Conservation (phyloP, 2,797 vertebrate species). For the Phoebastria nigripes region DNA sequence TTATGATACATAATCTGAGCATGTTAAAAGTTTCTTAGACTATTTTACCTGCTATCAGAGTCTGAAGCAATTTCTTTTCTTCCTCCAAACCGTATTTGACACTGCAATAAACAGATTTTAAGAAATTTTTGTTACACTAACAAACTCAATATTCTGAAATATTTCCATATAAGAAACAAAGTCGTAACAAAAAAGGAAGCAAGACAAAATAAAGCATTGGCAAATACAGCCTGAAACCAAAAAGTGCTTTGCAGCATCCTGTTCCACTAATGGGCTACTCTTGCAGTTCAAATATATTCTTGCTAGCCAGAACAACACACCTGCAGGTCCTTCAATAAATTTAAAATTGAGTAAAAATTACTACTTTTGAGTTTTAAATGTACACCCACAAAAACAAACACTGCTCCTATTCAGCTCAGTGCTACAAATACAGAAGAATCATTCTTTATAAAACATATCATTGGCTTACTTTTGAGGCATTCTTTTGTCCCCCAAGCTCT, state of each 20-base stretch:
- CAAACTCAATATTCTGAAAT: not conserved
- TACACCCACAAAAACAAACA: not conserved
- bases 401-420: not conserved
- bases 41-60: slow-evolving; percentile 92
- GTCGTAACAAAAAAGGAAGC: not conserved
- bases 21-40: not conserved
- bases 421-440: not conserved
- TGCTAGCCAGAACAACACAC: not conserved
- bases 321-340: not conserved
- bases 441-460: not conserved
- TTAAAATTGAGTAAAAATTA: not conserved
- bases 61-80: slow-evolving; percentile 98
- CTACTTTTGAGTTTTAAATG: not conserved
- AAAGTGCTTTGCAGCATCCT: not conserved
- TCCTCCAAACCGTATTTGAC: slow-evolving; percentile 98
- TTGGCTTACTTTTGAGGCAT: not conserved
- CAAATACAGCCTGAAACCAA: not conserved
- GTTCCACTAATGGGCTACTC: not conserved
- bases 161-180: not conserved
- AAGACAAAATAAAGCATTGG: not conserved
- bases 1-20: not conserved
- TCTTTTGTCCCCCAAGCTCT: not conserved
- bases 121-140: not conserved
- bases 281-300: not conserved
- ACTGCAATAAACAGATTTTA: slow-evolving; percentile 77